Evolutionary conservation across 2,888 invertebrate genomes (phyloP).

Genomic region (Anaspis maculata): DNA sequence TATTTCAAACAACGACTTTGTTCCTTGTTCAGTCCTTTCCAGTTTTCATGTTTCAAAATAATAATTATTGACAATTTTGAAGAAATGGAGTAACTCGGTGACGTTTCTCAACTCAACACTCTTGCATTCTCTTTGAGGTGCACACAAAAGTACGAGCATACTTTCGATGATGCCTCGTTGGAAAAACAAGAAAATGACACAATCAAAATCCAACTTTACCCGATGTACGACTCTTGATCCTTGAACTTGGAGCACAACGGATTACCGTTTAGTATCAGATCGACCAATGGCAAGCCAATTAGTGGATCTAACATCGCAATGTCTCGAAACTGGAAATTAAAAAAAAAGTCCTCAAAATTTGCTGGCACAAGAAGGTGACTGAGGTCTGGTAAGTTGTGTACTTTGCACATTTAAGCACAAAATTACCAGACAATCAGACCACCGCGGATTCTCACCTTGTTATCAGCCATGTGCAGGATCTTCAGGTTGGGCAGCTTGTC

Average conservation of each 20-base stretch:
- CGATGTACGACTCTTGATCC: conserved; percentile 69
- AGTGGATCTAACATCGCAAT: conserved; percentile 57
- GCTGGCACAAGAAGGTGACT: neutral
- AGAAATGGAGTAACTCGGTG: no score
- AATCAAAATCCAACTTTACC: conserved; percentile 51
- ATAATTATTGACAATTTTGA: no score
- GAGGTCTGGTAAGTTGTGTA: no score
- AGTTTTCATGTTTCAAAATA: no score
- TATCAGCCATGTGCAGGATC: conserved; percentile 71
- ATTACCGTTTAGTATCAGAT: conserved; percentile 73
- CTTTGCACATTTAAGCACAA: no score
- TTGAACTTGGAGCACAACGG: conserved; percentile 70
- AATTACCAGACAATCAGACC: no score
- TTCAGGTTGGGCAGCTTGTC: conserved; percentile 64
- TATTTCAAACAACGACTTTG: no score
- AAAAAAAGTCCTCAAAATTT: neutral
- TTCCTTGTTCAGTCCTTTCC: no score
- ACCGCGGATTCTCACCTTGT: conserved; percentile 71
- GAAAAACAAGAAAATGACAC: neutral
- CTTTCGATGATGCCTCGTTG: no score
- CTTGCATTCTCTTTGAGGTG: no score
- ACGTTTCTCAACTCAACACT: no score
- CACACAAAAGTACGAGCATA: no score
- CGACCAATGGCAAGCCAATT: conserved; percentile 62
- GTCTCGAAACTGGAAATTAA: conserved; percentile 52